A percentile compares a stretch with the other conserved stretches of the same genome.
phyloP scores from a whole-genome alignment of 2,113 vertebrate species.

The Pituophis catenifer region DNA sequence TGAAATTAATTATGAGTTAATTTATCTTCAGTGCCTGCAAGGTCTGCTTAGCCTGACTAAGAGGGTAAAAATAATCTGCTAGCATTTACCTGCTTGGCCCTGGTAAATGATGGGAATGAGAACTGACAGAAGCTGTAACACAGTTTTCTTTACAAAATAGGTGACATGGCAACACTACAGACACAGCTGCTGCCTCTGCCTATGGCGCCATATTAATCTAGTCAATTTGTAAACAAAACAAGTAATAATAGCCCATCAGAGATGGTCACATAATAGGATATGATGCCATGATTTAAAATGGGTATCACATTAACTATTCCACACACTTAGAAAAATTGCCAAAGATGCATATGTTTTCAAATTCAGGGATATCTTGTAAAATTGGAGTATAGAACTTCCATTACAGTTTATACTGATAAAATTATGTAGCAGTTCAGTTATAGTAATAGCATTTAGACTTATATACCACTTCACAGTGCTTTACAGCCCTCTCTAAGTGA shows the following conservation, averaged over 20 bases:
- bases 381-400: not conserved
- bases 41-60: not conserved
- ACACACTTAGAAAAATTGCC: not conserved
- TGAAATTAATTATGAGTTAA: not conserved
- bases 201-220: not conserved
- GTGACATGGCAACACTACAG: not conserved
- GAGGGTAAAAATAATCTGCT: not conserved
- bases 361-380: not conserved
- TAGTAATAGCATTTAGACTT: no score
- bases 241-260: not conserved
- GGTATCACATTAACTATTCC: not conserved
- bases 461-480: no score
- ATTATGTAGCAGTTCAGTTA: not conserved
- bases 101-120: not conserved
- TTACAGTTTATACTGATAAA: not conserved
- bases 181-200: not conserved
- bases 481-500: no score
- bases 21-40: not conserved
- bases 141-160: not conserved
- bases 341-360: not conserved
- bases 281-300: not conserved
- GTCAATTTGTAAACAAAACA: not conserved
- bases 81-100: not conserved
- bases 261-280: not conserved
- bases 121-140: not conserved